Evolutionary conservation across 2,113 vertebrate species (phyloP), one percentile per base, ranked within the genome.

Genomic region (Gambusia affinis): DNA sequence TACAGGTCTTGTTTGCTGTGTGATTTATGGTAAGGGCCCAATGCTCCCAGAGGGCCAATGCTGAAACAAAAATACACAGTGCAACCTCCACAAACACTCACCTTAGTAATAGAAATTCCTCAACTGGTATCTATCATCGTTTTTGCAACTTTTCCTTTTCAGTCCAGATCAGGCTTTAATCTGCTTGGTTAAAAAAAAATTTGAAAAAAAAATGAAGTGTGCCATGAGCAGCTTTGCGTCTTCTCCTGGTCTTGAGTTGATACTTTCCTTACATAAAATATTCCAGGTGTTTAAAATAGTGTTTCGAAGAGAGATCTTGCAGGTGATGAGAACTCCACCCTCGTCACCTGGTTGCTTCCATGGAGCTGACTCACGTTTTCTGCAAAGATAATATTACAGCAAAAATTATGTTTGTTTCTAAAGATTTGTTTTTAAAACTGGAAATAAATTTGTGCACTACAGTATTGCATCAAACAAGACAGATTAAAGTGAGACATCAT

Each of bases 41-140:
- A 81, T 76, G 85, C 82, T 83, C 92, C 88, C 93, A 79, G 78
- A 92, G 92, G 92, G 90, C 76, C 77, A 33, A 72, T 85, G 85
- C 76, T 82, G 86, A 88, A 93, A 91, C 87, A 89, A 82, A 90
- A 66, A 80, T 61, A 28, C 80, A 67, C 70, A n/a, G 72, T 70
- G 74, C 79, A 80, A 78, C 39, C 57, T 62, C 76, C 15, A 42
- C 62, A 75, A 54, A 74, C 67, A 73, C 29, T 67, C 10, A n/a
- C 51, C 51, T 60, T 62, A 47, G 63, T 76, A 76, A 84, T 85
- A 47, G 81, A 73, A 82, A 85, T 75, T 67, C 72, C 51, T 31
- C 37, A 81, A 81, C 68, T 7, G 67, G 61, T 79, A 67, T 75
- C 67, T 75, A 14, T 54, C 19, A 0, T 24, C 8, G n/a, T 57